These are phyloP conservation scores for Hystrix brachyura DNA, from an alignment of 2,113 vertebrate genomes.

Conservation along the genomic window DNA sequence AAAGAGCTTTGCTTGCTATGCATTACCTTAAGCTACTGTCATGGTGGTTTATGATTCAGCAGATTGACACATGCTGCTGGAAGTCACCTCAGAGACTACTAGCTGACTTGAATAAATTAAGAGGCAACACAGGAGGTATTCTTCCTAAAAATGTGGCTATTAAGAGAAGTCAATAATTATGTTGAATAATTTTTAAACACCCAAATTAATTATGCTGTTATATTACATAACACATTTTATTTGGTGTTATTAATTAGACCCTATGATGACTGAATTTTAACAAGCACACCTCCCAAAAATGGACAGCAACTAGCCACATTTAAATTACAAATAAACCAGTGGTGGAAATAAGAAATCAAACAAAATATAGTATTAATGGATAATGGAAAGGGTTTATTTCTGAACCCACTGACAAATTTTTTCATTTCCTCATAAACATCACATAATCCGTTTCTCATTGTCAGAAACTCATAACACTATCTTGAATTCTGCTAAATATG, in stretches of 20 bases:
- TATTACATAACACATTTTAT: constrained; percentile 13
- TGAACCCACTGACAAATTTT: constrained; percentile 51
- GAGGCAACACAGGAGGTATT: not conserved
- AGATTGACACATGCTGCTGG: not conserved
- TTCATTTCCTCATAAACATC: constrained; percentile 30
- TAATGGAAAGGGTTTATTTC: constrained; percentile 54
- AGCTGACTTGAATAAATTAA: not conserved
- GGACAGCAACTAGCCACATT: not conserved
- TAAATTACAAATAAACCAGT: not conserved
- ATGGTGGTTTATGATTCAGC: not conserved
- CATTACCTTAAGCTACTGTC: not conserved
- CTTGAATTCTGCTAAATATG: constrained; percentile 54
- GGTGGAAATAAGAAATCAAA: not conserved
- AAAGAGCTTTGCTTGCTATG: not conserved
- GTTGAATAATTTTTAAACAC: not conserved
- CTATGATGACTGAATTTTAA: constrained; percentile 42
- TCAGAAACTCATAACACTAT: constrained; percentile 2
- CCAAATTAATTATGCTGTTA: not conserved
- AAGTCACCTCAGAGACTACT: not conserved
- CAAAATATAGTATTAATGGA: not conserved
- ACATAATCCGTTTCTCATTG: not conserved
- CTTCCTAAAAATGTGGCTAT: not conserved
- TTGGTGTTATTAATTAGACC: constrained; percentile 2
- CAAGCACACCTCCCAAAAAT: not conserved
- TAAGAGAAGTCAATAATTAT: not conserved